These are phyloP conservation scores for Hylyphantes graminicola DNA, from an alignment of 1,140 invertebrate genomes.

Conservation along the genomic window DNA sequence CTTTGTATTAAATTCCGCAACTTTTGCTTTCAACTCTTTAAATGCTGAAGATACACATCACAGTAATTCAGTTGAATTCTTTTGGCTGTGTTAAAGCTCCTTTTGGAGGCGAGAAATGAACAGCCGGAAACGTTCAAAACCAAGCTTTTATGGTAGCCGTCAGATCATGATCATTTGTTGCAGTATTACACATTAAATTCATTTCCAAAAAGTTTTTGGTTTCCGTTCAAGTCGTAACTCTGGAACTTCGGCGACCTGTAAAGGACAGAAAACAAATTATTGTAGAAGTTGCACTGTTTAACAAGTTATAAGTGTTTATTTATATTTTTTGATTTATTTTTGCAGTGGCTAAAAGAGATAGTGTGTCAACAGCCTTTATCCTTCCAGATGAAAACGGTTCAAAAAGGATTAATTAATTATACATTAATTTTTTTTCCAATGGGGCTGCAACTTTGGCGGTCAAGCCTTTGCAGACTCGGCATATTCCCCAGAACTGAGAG, in stretches of 20 bases:
- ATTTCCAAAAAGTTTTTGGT: not conserved
- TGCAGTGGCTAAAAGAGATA: not conserved
- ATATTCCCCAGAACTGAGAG: too few relatives aligned
- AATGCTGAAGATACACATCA: not conserved
- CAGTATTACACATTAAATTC: not conserved
- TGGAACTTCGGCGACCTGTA: conserved; percentile 23
- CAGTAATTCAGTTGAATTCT: not conserved
- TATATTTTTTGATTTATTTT: not conserved
- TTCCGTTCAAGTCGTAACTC: conserved; percentile 7
- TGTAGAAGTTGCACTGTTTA: not conserved
- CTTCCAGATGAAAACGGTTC: not conserved
- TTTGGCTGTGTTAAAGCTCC: not conserved
- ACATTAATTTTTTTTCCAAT: not conserved
- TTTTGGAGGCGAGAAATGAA: not conserved
- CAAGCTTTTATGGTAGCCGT: too few relatives aligned
- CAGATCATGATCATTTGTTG: not conserved
- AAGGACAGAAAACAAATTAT: not conserved
- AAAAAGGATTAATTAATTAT: not conserved
- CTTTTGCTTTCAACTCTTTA: not conserved
- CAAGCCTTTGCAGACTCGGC: too few relatives aligned
- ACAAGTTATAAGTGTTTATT: not conserved
- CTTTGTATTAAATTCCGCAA: too few relatives aligned
- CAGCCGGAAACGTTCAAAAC: not conserved
- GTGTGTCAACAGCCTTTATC: not conserved
- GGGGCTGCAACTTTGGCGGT: too few relatives aligned